Conservation (phyloP, 2,113 vertebrate species). For the Grantiella picta region DNA sequence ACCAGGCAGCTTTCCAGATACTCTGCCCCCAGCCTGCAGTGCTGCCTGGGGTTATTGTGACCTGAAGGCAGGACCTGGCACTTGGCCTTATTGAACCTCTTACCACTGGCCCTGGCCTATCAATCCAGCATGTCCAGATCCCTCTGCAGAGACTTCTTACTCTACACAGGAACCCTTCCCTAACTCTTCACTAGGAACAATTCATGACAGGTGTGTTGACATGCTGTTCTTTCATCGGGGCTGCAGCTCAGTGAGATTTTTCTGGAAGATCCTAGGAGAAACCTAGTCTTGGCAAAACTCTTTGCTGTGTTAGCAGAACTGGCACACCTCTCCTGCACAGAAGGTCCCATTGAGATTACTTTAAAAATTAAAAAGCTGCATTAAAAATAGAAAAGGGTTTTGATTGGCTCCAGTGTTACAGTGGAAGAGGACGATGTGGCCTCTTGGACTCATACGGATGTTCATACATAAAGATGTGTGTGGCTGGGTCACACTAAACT, state of each 20-base stretch:
- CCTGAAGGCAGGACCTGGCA: background rate
- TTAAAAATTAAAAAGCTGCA: constrained; percentile 4
- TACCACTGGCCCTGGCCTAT: background rate
- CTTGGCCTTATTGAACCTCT: background rate
- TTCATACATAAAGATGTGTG: background rate
- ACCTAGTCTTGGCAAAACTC: background rate
- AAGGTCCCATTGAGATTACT: background rate
- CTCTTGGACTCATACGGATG: background rate
- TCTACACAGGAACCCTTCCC: background rate
- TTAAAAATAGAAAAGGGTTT: constrained; percentile 16
- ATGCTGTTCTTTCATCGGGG: background rate
- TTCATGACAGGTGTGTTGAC: background rate
- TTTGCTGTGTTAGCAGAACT: background rate
- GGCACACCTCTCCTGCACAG: background rate
- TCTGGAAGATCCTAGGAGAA: background rate
- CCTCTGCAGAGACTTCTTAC: background rate
- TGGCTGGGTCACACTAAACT: background rate
- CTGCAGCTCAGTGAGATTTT: background rate
- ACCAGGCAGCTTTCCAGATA: background rate
- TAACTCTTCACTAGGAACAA: background rate
- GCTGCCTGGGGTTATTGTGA: background rate
- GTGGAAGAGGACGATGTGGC: background rate
- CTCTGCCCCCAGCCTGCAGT: background rate
- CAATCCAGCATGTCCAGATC: background rate
- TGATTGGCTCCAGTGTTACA: background rate